Conservation (phyloP, 2,113 vertebrate genomes). For the Rattus norvegicus region GRCr8 NC_086026.1:108302501-108303000, state of each 20-base stretch:
- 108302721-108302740: neutral
- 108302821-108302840: neutral
- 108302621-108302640: neutral
- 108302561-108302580: neutral
- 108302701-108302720: neutral
- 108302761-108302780: neutral
- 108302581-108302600: neutral
- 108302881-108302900: neutral
- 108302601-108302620: rapidly evolving
- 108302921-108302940: neutral
- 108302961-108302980: neutral
- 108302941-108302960: neutral
- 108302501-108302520: rapidly evolving
- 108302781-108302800: neutral
- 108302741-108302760: neutral
- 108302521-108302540: rapidly evolving
- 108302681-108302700: neutral
- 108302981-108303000: neutral
- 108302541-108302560: neutral
- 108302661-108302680: neutral
- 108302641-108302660: neutral
- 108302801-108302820: neutral
- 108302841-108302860: neutral
- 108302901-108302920: neutral
- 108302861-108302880: neutral